phyloP scores from a whole-genome alignment of 2,797 vertebrate genomes.

The Pitangus sulphuratus region DNA sequence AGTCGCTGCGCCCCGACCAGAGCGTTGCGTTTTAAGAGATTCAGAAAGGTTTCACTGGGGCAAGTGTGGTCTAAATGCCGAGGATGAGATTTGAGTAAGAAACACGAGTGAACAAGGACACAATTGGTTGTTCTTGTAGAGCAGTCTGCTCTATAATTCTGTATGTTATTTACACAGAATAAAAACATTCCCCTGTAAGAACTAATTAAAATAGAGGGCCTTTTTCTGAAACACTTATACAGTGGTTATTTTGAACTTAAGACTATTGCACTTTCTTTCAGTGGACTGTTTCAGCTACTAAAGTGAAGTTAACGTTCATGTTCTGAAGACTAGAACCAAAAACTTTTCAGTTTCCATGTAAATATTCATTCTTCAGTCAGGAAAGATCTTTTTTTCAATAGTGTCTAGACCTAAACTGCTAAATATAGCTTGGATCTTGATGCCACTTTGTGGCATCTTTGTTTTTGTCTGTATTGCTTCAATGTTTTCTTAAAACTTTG shows the following conservation, averaged over 20 bases:
- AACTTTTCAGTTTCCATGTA: accelerated
- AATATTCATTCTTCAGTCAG: background rate
- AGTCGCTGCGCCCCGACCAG: background rate
- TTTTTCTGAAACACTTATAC: background rate
- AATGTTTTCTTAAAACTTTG: background rate
- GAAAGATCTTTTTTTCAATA: background rate
- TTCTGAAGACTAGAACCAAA: background rate
- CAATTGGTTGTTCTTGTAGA: background rate
- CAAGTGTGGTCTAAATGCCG: background rate
- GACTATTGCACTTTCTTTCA: background rate
- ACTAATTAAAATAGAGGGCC: background rate
- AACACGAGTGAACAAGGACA: background rate
- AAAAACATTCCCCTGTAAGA: background rate
- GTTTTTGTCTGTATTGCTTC: background rate
- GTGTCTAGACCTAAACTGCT: background rate
- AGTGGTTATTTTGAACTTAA: background rate
- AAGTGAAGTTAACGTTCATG: background rate
- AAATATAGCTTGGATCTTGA: background rate
- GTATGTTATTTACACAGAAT: background rate
- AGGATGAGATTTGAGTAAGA: background rate
- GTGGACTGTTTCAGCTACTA: background rate
- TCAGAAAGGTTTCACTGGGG: background rate
- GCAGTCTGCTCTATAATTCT: background rate
- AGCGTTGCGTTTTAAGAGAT: background rate
- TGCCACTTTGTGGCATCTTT: background rate